These are phyloP conservation scores for Xiphias gladius DNA, from an alignment of 2,113 vertebrate genomes.

Conservation along the genomic window DNA sequence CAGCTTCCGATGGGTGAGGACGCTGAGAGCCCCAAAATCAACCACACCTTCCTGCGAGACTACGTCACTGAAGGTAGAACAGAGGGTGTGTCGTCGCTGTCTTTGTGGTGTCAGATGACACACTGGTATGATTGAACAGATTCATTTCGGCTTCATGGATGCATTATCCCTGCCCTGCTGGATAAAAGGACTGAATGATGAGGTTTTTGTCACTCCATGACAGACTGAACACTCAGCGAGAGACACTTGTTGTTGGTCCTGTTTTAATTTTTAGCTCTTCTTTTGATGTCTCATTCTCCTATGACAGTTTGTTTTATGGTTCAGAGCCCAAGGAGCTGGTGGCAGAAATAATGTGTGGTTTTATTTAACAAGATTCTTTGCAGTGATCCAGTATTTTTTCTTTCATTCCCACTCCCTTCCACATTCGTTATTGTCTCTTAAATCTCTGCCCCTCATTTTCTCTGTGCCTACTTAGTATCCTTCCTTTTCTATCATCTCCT, in stretches of 20 bases:
- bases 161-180: constrained; percentile 4
- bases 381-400: constrained; percentile 14
- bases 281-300: not conserved
- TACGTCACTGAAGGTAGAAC: constrained; percentile 98
- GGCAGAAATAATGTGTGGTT: not conserved
- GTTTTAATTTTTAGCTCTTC: not conserved
- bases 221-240: not conserved
- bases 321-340: not conserved
- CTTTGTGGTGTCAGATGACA: constrained; percentile 47
- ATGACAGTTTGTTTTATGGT: not conserved
- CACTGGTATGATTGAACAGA: constrained; percentile 26
- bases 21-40: constrained; percentile 96
- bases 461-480: not conserved
- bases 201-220: constrained; percentile 17
- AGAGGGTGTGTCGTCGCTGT: not conserved
- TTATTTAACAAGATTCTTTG: constrained; percentile 11
- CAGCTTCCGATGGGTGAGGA: constrained; percentile 99
- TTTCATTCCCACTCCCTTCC: not conserved
- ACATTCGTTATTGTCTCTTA: not conserved
- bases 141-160: constrained; percentile 32
- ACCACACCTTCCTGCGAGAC: constrained; percentile 99
- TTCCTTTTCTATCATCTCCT: not conserved
- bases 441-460: constrained; percentile 3
- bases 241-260: not conserved
- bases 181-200: constrained; percentile 3